A percentile compares a stretch with the other conserved stretches of the same genome.
These are phyloP conservation scores for Apis mellifera DNA, from an alignment of 1,140 invertebrate genomes.

Conservation along the genomic window DNA sequence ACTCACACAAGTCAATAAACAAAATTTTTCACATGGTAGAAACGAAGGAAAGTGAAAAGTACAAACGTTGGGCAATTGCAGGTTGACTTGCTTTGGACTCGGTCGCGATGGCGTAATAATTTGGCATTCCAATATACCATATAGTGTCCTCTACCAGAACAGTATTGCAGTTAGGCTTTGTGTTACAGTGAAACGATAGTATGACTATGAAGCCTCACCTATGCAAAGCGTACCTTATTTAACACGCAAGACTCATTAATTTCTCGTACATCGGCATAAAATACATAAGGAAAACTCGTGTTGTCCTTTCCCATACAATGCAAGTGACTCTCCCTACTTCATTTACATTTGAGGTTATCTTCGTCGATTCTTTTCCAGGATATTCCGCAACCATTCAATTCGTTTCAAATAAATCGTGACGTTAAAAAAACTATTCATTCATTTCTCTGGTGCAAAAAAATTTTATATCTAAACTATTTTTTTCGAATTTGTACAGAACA, in stretches of 20 bases:
- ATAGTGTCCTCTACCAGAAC: slow-evolving; percentile 16
- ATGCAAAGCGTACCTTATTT: slow-evolving; percentile 33
- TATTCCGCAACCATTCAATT: slow-evolving; percentile 7
- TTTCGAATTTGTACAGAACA: too few species aligned
- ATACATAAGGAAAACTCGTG: not conserved
- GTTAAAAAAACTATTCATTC: not conserved
- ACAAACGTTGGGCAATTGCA: slow-evolving; percentile 75
- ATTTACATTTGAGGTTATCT: slow-evolving; percentile 5
- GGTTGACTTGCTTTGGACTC: slow-evolving; percentile 68
- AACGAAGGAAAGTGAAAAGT: slow-evolving; percentile 77
- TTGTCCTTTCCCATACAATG: not conserved
- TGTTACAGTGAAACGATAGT: slow-evolving; percentile 31
- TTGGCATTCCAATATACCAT: slow-evolving; percentile 76
- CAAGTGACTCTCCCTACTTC: not conserved
- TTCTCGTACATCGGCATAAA: not conserved
- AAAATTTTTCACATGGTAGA: slow-evolving; percentile 69
- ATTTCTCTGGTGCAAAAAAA: too few species aligned
- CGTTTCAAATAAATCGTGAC: not conserved
- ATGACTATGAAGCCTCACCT: slow-evolving; percentile 49
- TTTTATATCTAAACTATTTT: not conserved
- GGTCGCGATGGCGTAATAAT: slow-evolving; percentile 77
- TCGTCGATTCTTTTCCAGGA: not conserved
- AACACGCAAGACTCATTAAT: slow-evolving; percentile 45
- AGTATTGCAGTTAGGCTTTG: not conserved
- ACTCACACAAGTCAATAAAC: slow-evolving; percentile 24